Evolutionary conservation across 2,797 vertebrate genomes (phyloP), one percentile per base, ranked within the genome.

Genomic region (Ptychadena robeensis): DNA sequence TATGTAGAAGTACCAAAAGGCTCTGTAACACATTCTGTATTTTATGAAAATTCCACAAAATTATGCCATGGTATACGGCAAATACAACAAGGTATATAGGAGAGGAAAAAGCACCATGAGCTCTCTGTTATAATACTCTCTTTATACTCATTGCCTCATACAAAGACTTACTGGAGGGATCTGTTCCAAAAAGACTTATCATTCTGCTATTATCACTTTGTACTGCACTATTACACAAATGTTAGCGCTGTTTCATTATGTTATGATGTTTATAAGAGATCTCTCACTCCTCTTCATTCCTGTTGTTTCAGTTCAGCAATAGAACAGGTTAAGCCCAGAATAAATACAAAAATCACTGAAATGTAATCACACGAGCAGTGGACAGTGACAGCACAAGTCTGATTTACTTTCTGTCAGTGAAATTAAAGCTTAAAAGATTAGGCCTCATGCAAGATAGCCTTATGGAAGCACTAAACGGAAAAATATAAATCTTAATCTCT

Each of bases 341-440:
- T 53, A 53, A 18, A 69, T 37, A 68, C 22, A 82, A 74, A 76
- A 86, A 14, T 2, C 68, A 79, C 44, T 37, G n/a, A 80, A 82
- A 85, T 0, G 14, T 44, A 87, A 73, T 84, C 57, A 35, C 38
- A 40, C 84, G 86, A 79, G 0, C 32, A 65, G 81, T 87, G 86
- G 81, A 88, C 89, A 87, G 83, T 74, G 85, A 87, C 0, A 35
- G 85, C 87, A 86, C 77, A 77, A 87, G 79, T 72, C 78, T 87
- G 86, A 90, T 88, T 84, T 87, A 76, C 68, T 88, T 83, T 82
- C 59, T 87, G 78, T 87, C 81, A 82, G 81, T 83, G 85, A 91
- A 91, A 92, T 89, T 86, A 90, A 88, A 90, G 88, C 89, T 92
- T 92, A 92, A 90, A 85, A 89, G 89, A 92, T 90, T 90, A 92